A percentile compares a stretch with the other conserved stretches of the same genome.
These are phyloP conservation scores for Ligdia adustata DNA, from an alignment of 2,888 invertebrate species.

Conservation along the genomic window DNA sequence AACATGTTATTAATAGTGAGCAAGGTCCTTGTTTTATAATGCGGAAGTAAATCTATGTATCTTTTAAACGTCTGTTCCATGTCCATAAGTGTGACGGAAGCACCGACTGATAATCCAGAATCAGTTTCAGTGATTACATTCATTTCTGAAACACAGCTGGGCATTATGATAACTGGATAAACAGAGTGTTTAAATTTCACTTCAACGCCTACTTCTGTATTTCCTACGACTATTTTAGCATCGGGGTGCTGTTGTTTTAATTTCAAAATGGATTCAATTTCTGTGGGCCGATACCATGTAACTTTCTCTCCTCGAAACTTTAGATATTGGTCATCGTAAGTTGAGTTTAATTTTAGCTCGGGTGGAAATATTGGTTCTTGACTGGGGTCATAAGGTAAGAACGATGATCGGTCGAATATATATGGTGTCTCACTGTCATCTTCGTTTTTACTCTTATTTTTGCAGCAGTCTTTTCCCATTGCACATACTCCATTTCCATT, in stretches of 20 bases:
- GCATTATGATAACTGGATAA: conserved; percentile 92
- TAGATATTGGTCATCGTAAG: conserved; percentile 83
- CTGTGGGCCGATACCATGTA: conserved; percentile 89
- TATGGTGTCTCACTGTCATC: conserved; percentile 76
- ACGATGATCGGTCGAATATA: conserved; percentile 85
- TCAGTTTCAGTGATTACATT: conserved; percentile 81
- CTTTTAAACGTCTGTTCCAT: conserved; percentile 87
- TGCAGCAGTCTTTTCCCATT: conserved; percentile 88
- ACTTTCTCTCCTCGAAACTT: conserved; percentile 78
- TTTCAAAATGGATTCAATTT: conserved; percentile 82
- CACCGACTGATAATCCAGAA: conserved; percentile 89
- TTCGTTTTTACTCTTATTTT: conserved; percentile 63
- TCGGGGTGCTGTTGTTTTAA: conserved; percentile 87
- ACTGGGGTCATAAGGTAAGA: conserved; percentile 87
- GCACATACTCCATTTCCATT: conserved; percentile 64
- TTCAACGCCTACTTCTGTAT: conserved; percentile 94
- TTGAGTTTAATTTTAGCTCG: conserved; percentile 86
- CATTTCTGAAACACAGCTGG: conserved; percentile 93
- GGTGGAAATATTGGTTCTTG: conserved; percentile 95
- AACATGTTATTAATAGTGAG: conserved; percentile 91
- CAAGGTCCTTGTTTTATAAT: conserved; percentile 87
- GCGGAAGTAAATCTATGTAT: conserved; percentile 83
- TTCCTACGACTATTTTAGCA: conserved; percentile 91
- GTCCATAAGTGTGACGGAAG: conserved; percentile 91
- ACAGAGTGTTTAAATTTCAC: conserved; percentile 91